These are phyloP conservation scores for Nesometra sesokonis DNA, from an alignment of 35 echinoderm and acorn worm species.

Conservation along the genomic window DNA sequence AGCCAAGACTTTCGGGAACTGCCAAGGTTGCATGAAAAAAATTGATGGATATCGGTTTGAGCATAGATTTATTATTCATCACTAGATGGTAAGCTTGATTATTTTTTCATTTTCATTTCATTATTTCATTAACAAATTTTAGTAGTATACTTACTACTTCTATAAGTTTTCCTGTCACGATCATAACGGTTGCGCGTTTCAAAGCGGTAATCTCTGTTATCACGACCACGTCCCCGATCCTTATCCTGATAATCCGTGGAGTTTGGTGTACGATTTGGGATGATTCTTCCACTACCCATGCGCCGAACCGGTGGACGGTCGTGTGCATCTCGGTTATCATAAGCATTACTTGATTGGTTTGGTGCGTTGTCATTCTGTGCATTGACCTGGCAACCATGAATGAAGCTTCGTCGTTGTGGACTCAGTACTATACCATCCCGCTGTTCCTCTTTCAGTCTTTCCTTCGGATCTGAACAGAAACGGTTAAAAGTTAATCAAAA, in stretches of 20 bases:
- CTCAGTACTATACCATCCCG: slow-evolving; percentile 85
- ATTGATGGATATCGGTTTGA: no score
- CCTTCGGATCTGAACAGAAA: slow-evolving; percentile 99
- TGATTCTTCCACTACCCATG: slow-evolving; percentile 48
- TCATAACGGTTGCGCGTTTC: background rate
- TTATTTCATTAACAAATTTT: no score
- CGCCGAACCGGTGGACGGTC: slow-evolving; percentile 7
- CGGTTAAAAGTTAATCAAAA: no score
- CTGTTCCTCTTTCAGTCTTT: slow-evolving; percentile 83
- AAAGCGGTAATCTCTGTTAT: background rate
- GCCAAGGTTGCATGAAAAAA: no score
- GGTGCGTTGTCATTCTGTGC: background rate
- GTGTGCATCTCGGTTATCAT: slow-evolving; percentile 14
- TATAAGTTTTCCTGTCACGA: background rate
- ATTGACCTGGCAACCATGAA: slow-evolving; percentile 78
- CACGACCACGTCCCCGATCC: background rate
- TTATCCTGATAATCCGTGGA: background rate
- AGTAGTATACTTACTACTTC: background rate
- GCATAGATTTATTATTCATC: no score
- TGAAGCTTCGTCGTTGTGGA: slow-evolving; percentile 93
- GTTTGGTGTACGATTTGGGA: slow-evolving; percentile 30
- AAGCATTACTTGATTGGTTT: background rate
- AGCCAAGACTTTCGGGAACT: no score
- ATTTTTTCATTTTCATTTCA: no score
- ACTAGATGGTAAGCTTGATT: no score